Conservation (phyloP, 2,113 vertebrate genomes). For the Stigmatopora nigra region DNA sequence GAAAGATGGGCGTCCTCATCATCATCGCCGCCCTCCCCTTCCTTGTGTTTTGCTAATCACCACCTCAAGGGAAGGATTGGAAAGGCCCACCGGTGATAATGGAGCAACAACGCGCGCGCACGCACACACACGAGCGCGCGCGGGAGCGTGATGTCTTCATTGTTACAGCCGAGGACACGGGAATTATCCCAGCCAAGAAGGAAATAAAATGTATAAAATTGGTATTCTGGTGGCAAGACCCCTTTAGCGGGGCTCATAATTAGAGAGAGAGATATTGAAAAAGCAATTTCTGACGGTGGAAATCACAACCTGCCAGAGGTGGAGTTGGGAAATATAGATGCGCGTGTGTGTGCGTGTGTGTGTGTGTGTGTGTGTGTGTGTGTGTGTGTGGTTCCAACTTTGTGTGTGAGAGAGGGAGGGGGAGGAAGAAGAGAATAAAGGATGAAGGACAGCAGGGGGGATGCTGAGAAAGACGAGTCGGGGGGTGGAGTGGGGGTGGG, state of each 20-base stretch:
- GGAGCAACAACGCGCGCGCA: background rate
- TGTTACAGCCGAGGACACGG: slow-evolving; percentile 37
- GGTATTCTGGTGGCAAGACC: slow-evolving; percentile 69
- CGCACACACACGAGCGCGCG: background rate
- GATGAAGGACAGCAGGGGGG: slow-evolving; percentile 66
- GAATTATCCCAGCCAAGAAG: slow-evolving; percentile 45
- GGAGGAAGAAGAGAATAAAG: slow-evolving; percentile 61
- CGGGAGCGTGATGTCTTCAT: slow-evolving; percentile 6
- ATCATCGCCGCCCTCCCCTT: slow-evolving; percentile 1
- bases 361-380: slow-evolving; percentile 8
- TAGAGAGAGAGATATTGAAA: slow-evolving; percentile 74
- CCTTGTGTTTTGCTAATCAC: slow-evolving; percentile 12
- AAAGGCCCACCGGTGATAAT: slow-evolving; percentile 6
- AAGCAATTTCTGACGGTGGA: slow-evolving; percentile 75
- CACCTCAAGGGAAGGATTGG: slow-evolving; percentile 7
- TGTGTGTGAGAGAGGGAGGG: slow-evolving; percentile 18
- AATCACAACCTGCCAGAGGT: slow-evolving; percentile 76
- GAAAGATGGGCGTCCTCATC: slow-evolving; percentile 20
- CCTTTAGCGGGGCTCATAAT: slow-evolving; percentile 73
- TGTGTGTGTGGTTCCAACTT: slow-evolving; percentile 20
- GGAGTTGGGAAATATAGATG: slow-evolving; percentile 67
- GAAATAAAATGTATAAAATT: slow-evolving; percentile 60
- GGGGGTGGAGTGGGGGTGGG: slow-evolving; percentile 60
- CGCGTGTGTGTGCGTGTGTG: slow-evolving; percentile 27
- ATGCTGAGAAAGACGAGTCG: slow-evolving; percentile 64